Percentiles rank a stretch among this genome's conserved stretches.
Conservation (phyloP, 2,113 vertebrate genomes). For the Trogon melanurus region DNA sequence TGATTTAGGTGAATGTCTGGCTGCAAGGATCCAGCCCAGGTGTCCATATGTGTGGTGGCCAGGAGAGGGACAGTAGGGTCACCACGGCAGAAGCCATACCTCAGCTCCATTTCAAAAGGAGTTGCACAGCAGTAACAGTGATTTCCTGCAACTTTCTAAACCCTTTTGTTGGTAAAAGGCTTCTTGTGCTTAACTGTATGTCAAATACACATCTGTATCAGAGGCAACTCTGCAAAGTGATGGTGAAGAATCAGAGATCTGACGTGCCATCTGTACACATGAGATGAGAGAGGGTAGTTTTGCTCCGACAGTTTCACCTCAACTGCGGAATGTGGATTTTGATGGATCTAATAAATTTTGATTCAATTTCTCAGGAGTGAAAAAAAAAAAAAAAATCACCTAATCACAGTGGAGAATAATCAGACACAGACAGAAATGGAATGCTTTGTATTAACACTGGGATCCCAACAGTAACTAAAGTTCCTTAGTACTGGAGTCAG, state of each 20-base stretch:
- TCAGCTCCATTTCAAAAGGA: fast-evolving
- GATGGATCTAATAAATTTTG: background rate
- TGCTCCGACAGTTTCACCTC: background rate
- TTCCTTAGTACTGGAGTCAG: background rate
- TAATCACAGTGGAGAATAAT: background rate
- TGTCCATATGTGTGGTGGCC: fast-evolving
- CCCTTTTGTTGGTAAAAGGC: background rate
- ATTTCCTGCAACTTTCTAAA: background rate
- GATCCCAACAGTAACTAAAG: background rate
- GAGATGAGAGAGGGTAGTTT: background rate
- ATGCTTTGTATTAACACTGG: background rate
- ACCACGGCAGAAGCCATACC: background rate
- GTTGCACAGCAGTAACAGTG: background rate
- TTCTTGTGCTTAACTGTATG: background rate
- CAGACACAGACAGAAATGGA: background rate
- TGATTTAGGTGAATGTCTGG: background rate
- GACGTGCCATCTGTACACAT: background rate
- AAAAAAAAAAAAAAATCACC: background rate
- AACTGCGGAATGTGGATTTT: background rate
- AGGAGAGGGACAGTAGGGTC: background rate
- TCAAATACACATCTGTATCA: background rate
- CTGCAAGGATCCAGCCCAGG: background rate
- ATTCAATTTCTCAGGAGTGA: background rate
- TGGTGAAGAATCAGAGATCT: background rate
- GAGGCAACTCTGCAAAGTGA: background rate